phyloP scores from a whole-genome alignment of 2,113 vertebrate genomes.

The Archilochus colubris region DNA sequence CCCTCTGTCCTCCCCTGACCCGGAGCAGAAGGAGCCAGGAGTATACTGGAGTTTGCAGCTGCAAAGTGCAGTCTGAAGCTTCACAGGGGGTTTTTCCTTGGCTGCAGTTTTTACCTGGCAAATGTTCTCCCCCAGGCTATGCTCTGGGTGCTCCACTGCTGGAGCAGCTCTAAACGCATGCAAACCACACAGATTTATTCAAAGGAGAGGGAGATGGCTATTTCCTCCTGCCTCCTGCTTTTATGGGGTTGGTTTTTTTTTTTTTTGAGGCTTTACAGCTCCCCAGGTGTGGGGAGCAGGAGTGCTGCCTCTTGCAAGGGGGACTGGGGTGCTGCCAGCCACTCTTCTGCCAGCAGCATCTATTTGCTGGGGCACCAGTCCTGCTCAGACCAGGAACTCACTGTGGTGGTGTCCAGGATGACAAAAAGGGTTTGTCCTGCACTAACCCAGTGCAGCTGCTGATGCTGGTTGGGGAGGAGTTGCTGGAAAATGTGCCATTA shows the following conservation, averaged over 20 bases:
- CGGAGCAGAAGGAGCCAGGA: background rate
- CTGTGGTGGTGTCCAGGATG: background rate
- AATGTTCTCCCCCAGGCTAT: background rate
- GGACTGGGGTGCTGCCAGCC: background rate
- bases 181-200: background rate
- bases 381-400: background rate
- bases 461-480: background rate
- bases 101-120: conserved; percentile 18
- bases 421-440: background rate
- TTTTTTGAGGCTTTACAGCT: conserved; percentile 41
- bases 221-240: background rate
- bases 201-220: background rate
- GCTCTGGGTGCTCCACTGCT: background rate
- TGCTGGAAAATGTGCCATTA: background rate
- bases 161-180: conserved; percentile 14
- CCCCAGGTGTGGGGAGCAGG: conserved; percentile 13
- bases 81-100: conserved; percentile 29
- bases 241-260: background rate
- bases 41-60: accelerated
- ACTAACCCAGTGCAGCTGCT: background rate
- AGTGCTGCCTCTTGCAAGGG: background rate
- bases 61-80: background rate
- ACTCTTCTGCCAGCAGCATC: background rate
- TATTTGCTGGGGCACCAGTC: background rate
- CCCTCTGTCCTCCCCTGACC: background rate